Percentiles rank a stretch among this genome's conserved stretches.
These are phyloP conservation scores for Lepidocyrtoides sp. DNA, from an alignment of 2,888 invertebrate species.

Conservation along the genomic window DNA sequence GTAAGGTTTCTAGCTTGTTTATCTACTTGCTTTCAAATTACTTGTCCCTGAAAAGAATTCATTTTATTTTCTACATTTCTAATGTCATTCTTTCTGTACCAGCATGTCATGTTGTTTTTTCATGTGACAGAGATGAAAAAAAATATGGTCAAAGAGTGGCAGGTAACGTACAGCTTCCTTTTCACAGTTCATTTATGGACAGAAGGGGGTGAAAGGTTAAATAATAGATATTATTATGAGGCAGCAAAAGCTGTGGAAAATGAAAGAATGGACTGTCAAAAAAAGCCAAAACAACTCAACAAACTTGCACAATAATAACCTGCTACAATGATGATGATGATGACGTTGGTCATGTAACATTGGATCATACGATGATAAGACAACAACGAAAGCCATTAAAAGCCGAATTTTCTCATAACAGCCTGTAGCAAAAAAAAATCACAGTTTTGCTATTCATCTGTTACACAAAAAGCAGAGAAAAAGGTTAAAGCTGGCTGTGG, in stretches of 20 bases:
- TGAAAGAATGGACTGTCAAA: constrained; percentile 1
- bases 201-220: background rate
- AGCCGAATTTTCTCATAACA: background rate
- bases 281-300: no score
- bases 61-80: no score
- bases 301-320: background rate
- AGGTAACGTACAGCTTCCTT: constrained; percentile 30
- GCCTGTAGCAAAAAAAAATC: constrained; percentile 20
- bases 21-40: no score
- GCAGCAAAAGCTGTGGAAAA: background rate
- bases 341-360: background rate
- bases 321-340: background rate
- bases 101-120: constrained; percentile 11
- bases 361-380: constrained; percentile 3
- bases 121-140: background rate
- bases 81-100: no score
- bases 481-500: background rate
- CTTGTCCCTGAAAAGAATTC: no score
- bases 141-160: constrained; percentile 3
- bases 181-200: background rate
- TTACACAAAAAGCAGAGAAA: constrained; percentile 5
- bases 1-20: no score
- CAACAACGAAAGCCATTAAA: constrained; percentile 7
- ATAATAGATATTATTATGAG: background rate
- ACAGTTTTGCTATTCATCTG: background rate